Evolutionary conservation across 2,113 vertebrate genomes (phyloP), one percentile per base, ranked within the genome.

Genomic region (Hemiprocne comata): DNA sequence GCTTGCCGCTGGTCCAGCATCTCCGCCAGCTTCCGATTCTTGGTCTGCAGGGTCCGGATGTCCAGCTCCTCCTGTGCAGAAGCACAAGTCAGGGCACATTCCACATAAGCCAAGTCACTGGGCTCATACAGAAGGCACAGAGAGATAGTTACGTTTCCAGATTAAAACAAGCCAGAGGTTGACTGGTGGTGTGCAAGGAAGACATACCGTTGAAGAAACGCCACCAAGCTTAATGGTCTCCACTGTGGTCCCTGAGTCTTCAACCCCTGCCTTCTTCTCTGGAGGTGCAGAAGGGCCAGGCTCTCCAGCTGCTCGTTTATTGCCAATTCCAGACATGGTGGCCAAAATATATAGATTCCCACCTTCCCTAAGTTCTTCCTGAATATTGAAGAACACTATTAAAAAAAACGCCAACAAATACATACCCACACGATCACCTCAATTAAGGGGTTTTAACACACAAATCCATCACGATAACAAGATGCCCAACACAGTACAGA

Each of bases 171-270:
- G 0, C 4, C 7, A 48, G 34, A 65, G 8, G 6, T 4, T 13
- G 40, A 31, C 3, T 1, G 1, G 3, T 6, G 4, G 1, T 29
- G 8, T 10, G 13, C 6, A 60, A 67, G 15, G 16, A 70, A 58
- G 42, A 90, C 92, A 12, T 96, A 99, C 99, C 42, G 98, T 98
- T 95, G 99, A 99, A 78, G 99, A 99, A 93, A 99, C 98, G 5
- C 99, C 98, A 58, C 99, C 99, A 20, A 99, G 98, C 91, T 99
- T 99, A 97, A 99, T 99, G 2, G 99, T 99, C 95, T 99, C 99
- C 96, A 99, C 99, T 3, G 99, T 99, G 36, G 99, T 99, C 83
- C 99, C 98, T 1, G 98, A 98, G 70, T 99, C 98, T 74, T 99
- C 99, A 83, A 99, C 98, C 17, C 97, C 97, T 2, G 97, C 78